Percentiles rank a stretch among this genome's conserved stretches.
Conservation (phyloP, 2,113 vertebrate genomes). For the Gallinago jamesoni region DNA sequence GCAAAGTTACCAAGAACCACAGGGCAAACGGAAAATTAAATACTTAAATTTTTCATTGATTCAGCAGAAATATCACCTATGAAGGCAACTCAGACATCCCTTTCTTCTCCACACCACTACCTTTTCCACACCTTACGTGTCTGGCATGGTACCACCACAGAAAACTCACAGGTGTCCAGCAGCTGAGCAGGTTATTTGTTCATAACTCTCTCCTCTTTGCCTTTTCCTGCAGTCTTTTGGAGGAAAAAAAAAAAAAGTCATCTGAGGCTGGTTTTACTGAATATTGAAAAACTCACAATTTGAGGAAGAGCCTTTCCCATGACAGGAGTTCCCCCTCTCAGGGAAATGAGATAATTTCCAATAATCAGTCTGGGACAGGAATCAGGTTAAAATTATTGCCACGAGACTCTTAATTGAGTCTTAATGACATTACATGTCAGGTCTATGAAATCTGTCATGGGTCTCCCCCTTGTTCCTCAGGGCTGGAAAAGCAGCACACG, state of each 20-base stretch:
- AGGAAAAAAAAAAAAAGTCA: neutral
- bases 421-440: neutral
- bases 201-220: neutral
- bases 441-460: neutral
- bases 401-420: neutral
- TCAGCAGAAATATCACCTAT: neutral
- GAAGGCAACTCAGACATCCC: neutral
- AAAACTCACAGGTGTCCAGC: neutral
- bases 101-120: neutral
- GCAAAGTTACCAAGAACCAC: rapidly evolving
- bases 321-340: neutral
- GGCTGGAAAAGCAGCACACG: neutral
- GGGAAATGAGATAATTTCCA: neutral
- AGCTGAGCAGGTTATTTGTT: neutral
- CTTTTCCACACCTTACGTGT: neutral
- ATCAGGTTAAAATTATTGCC: neutral
- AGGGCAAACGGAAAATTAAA: neutral
- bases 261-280: neutral
- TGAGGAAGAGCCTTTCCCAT: neutral
- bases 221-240: neutral
- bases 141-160: neutral
- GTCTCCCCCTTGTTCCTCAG: neutral
- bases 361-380: neutral
- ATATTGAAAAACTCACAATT: neutral
- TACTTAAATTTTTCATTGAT: too few relatives aligned